Base-by-base conservation (phyloP, 1,140 invertebrate species). In the Asobara japonica region DNA sequence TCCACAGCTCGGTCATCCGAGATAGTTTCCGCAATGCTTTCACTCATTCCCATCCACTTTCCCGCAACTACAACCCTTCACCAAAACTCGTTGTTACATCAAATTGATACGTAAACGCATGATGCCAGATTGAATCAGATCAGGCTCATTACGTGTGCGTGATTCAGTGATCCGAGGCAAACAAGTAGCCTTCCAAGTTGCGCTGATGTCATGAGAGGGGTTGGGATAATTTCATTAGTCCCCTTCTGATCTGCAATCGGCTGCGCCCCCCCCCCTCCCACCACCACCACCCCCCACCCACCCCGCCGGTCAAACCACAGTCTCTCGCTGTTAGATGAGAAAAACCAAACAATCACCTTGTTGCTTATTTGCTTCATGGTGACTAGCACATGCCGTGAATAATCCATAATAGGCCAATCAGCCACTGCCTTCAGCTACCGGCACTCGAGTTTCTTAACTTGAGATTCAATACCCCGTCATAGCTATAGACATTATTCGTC, bases 161-260 rank as follows among this genome's bases (percentile, higher is more conserved):
- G 18, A 16, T 18, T 56, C 45, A 20, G 22, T 56, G 8, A 56
- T 56, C 25, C 18, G 22, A 3, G 11, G 20, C 51, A 27, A 56
- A 56, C 51, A 56, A 56, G 51, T 56, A 56, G 10, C 18, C 6
- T 22, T 18, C 25, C 22, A 56, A 25, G 51, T 25, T 25, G 51
- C 27, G n/a, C 25, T 62, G 27, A 62, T 30, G 25, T 30, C 60
- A 62, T 62, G 11, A 3, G 60, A 62, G 60, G 25, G 80, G 80
- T 84, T 80, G 78, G 82, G 84, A 87, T 85, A 86, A 86, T 86
- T 85, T 85, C 83, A 86, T 87, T 85, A 84, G 82, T 51, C 48
- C 64, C 69, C 38, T 38, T 67, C n/a, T n/a, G n/a, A n/a, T n/a
- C n/a, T n/a, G n/a, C n/a, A n/a, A n/a, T n/a, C n/a, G n/a, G n/a